A percentile compares a stretch with the other conserved stretches of the same genome.
Evolutionary conservation across 2,888 invertebrate species (phyloP).

Genomic region (Criorhina ranunculi): DNA sequence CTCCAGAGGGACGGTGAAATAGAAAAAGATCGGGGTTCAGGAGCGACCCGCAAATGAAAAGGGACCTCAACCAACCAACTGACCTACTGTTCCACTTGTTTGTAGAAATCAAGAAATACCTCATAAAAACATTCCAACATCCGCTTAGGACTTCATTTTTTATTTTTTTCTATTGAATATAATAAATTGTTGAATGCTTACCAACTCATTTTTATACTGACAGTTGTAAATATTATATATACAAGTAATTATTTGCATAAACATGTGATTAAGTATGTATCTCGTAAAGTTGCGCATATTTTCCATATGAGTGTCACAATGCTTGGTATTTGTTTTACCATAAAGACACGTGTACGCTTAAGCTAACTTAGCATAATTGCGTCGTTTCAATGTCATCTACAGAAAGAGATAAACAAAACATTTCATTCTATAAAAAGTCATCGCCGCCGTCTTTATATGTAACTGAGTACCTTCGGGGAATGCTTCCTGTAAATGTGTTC

Average conservation of each 20-base stretch:
- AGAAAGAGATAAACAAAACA: slow-evolving; percentile 23
- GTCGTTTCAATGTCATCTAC: slow-evolving; percentile 48
- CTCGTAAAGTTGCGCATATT: slow-evolving; percentile 28
- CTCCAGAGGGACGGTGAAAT: no score
- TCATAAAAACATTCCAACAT: no score
- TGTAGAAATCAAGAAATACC: no score
- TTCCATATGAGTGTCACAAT: slow-evolving; percentile 13
- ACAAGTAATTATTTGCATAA: background rate
- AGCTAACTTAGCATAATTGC: slow-evolving; percentile 27
- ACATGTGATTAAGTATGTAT: slow-evolving; percentile 12
- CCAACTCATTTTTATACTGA: background rate
- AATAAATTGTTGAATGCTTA: background rate
- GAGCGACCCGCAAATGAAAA: no score
- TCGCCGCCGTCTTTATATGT: slow-evolving; percentile 3
- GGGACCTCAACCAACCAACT: no score
- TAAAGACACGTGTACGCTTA: slow-evolving; percentile 43
- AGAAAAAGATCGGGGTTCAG: no score
- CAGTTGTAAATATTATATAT: background rate
- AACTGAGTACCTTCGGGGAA: slow-evolving; percentile 18
- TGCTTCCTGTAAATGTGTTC: slow-evolving; percentile 49
- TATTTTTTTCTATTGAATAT: background rate
- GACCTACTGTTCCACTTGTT: no score
- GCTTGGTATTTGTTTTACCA: slow-evolving; percentile 12
- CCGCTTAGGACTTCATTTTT: no score
- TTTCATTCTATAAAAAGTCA: slow-evolving; percentile 13